A percentile compares a stretch with the other conserved stretches of the same genome.
phyloP scores from a whole-genome alignment of 2,888 invertebrate species.

The Cephus rjabovi region DNA sequence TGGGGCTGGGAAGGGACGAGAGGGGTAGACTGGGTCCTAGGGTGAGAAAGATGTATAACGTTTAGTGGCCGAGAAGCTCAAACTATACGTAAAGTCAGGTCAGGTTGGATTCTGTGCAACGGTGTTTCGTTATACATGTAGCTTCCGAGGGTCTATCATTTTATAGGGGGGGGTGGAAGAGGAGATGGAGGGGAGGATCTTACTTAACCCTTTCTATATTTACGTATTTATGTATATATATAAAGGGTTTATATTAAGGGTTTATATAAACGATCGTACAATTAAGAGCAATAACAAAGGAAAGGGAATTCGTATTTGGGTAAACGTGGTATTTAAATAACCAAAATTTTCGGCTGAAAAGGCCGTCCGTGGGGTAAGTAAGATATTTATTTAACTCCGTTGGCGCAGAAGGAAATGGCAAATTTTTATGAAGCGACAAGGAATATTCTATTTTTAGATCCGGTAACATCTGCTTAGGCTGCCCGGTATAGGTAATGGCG shows the following conservation, averaged over 20 bases:
- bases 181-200: background rate
- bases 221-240: background rate
- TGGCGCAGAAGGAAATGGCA: background rate
- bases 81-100: background rate
- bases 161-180: background rate
- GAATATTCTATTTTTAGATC: background rate
- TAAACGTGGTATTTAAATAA: background rate
- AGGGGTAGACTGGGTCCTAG: conserved; percentile 13
- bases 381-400: background rate
- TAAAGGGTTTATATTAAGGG: background rate
- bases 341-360: background rate
- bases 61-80: background rate
- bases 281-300: background rate
- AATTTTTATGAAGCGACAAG: background rate
- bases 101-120: background rate
- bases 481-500: background rate
- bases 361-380: background rate
- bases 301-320: background rate
- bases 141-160: background rate
- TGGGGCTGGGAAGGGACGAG: background rate
- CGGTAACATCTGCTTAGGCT: background rate
- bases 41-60: background rate
- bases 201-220: background rate
- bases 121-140: background rate
- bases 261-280: background rate